Evolutionary conservation across 1,140 invertebrate genomes (phyloP).

Genomic region (Drosophila mojavensis): DNA sequence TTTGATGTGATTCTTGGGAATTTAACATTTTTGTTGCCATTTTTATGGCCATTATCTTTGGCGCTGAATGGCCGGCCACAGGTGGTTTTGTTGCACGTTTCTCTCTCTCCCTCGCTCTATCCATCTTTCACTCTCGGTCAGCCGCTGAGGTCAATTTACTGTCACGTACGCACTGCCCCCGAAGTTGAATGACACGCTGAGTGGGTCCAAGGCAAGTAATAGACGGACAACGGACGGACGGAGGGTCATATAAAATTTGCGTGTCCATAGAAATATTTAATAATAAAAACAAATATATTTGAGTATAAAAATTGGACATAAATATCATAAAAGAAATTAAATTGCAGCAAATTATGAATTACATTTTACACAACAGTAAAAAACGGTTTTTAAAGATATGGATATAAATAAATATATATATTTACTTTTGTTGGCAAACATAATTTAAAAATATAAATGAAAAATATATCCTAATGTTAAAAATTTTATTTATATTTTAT

Average conservation of each 20-base stretch:
- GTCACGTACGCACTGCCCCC: conserved; percentile 50
- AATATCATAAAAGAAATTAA: background rate
- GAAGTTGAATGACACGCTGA: conserved; percentile 46
- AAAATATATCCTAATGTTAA: too few species aligned
- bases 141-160: conserved; percentile 64
- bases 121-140: conserved; percentile 34
- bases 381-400: too few species aligned
- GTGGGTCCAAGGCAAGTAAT: conserved; percentile 3
- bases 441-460: too few species aligned
- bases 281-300: background rate
- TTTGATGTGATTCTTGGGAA: conserved; percentile 34
- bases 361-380: too few species aligned
- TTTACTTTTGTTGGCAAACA: too few species aligned
- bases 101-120: conserved; percentile 12
- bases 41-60: conserved; percentile 52
- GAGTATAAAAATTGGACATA: background rate
- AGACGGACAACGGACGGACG: background rate
- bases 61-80: conserved; percentile 47
- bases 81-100: conserved; percentile 52
- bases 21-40: conserved; percentile 19
- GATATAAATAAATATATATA: too few species aligned
- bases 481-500: too few species aligned
- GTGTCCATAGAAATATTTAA: background rate
- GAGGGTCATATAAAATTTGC: conserved; percentile 2
- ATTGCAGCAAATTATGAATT: too few species aligned